Evolutionary conservation across 2,113 vertebrate species (phyloP), one percentile per base, ranked within the genome.

Genomic region (Corvus cornix): DNA sequence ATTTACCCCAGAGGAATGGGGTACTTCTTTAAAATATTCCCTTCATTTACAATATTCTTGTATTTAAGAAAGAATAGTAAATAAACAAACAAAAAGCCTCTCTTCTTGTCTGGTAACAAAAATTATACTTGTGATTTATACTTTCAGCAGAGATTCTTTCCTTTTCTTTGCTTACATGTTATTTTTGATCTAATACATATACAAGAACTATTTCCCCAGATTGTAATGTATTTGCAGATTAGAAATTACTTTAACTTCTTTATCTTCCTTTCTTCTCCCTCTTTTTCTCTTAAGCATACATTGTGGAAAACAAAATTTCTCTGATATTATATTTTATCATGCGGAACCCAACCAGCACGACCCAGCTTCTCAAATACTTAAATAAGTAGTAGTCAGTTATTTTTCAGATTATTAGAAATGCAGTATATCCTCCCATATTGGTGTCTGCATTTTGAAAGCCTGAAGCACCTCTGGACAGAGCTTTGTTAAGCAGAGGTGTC

Each of bases 51-150:
- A 97, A 72, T 52, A 13, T 51, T 91, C n/a, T 75, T 41, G 15
- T 66, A n/a, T 73, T 91, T 76, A 64, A 76, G 44, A 79, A 94
- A 82, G 15, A 68, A 75, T 9, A 75, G 4, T 6, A 95, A 76
- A 59, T 20, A 82, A 87, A 87, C 9, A 81, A 92, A 62, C 6
- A 73, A 87, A 83, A 80, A 22, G 0, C 3, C 17, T 89, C n/a
- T 93, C 63, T 91, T 78, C 37, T 20, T 6, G 1, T 86, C 66
- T 82, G 20, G 48, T 76, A 96, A 84, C 9, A 87, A 48, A 95
- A 96, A 94, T 91, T 74, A 53, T 93, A 83, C 94, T 87, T 95
- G 69, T 92, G 80, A 97, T 97, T 92, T 95, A 87, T 96, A 96
- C 62, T 92, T 94, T 97, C 78, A 96, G 69, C 67, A 89, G 73